phyloP scores from a whole-genome alignment of 35 echinoderm and acorn worm species.

The Stichopus chloronotus region DNA sequence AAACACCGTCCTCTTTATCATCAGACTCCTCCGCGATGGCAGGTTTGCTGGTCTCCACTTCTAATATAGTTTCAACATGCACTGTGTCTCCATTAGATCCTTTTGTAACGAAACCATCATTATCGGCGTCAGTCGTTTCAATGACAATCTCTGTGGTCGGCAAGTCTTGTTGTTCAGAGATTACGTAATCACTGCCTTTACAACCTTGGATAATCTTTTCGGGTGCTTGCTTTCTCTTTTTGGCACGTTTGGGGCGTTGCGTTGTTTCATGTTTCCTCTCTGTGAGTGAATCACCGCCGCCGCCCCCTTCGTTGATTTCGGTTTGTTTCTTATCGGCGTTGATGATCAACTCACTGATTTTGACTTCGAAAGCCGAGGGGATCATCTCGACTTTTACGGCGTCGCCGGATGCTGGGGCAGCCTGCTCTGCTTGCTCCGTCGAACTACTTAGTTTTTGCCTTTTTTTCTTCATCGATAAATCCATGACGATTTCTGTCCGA shows the following conservation, averaged over 20 bases:
- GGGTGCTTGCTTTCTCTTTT: conserved; percentile 49
- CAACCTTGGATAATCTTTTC: conserved; percentile 42
- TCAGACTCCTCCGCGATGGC: no score
- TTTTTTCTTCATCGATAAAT: conserved; percentile 54
- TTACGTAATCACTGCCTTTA: conserved; percentile 51
- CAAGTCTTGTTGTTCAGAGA: conserved; percentile 5
- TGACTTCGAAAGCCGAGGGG: conserved; percentile 35
- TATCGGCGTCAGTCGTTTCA: neutral
- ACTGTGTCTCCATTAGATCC: conserved; percentile 5
- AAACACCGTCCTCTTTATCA: neutral
- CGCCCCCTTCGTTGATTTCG: neutral
- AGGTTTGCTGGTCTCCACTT: conserved; percentile 38
- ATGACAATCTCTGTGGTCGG: conserved; percentile 30
- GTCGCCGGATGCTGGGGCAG: neutral
- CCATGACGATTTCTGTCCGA: conserved; percentile 24
- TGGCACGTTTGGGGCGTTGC: conserved; percentile 34
- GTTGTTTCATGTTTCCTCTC: neutral
- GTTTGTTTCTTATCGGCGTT: conserved; percentile 30
- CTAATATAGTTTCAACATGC: neutral
- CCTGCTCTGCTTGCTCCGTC: neutral
- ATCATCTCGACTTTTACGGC: conserved; percentile 34
- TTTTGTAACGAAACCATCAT: neutral
- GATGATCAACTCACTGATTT: conserved; percentile 44
- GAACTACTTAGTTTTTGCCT: neutral
- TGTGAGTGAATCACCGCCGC: neutral